A percentile compares a stretch with the other conserved stretches of the same genome.
These are phyloP conservation scores for Zaprionus tsacasi DNA, from an alignment of 1,140 invertebrate genomes.

Conservation along the genomic window DNA sequence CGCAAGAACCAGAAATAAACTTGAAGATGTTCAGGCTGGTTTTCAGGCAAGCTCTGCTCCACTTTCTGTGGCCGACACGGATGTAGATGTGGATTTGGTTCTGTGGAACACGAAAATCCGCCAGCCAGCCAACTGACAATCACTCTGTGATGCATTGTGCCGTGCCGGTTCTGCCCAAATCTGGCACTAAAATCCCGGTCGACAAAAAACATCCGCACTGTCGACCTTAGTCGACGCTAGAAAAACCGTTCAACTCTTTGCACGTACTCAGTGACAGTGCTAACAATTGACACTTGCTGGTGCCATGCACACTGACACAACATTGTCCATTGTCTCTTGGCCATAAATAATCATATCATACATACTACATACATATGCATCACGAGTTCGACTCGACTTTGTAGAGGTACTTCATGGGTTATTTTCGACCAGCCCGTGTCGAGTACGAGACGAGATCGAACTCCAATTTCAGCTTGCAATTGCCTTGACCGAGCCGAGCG, in stretches of 20 bases:
- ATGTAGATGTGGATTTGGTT: constrained; percentile 70
- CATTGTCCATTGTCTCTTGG: constrained; percentile 60
- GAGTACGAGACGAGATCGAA: constrained; percentile 3
- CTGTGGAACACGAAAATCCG: constrained; percentile 66
- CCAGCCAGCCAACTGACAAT: constrained; percentile 73
- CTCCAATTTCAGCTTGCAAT: constrained; percentile 31
- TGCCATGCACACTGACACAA: constrained; percentile 66
- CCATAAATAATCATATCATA: constrained; percentile 69
- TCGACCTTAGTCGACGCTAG: constrained; percentile 53
- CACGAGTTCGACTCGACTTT: constrained; percentile 22
- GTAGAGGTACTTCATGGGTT: constrained; percentile 69
- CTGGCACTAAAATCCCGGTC: constrained; percentile 14
- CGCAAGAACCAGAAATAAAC: constrained; percentile 69
- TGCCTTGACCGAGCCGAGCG: constrained; percentile 64
- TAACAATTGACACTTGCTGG: constrained; percentile 58
- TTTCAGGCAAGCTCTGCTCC: constrained; percentile 61
- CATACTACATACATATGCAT: neutral
- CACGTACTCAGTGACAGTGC: constrained; percentile 48
- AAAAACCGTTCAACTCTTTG: constrained; percentile 50
- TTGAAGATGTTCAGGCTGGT: constrained; percentile 61
- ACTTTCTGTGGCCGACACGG: constrained; percentile 69
- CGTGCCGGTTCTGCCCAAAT: constrained; percentile 28
- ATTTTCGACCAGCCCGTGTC: constrained; percentile 20
- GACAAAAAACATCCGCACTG: constrained; percentile 27
- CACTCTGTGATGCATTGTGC: constrained; percentile 54